Evolutionary conservation across 2,888 invertebrate genomes (phyloP).

Genomic region (Pheosia gnoma): DNA sequence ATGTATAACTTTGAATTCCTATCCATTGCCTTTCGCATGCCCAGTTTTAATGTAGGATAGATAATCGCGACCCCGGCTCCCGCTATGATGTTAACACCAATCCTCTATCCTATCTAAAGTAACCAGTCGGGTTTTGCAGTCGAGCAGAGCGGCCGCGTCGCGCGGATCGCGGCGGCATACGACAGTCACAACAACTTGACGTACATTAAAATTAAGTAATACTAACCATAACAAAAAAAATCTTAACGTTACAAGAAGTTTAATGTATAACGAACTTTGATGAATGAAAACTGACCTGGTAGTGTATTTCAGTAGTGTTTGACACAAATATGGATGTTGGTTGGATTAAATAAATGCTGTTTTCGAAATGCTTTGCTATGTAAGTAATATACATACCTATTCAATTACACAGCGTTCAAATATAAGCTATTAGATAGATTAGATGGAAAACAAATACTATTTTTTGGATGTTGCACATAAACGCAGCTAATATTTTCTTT

Average conservation of each 20-base stretch:
- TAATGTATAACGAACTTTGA: conserved; percentile 1
- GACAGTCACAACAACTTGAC: conserved; percentile 1
- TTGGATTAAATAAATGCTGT: conserved; percentile 47
- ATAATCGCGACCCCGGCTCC: conserved; percentile 10
- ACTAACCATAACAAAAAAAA: too few relatives aligned
- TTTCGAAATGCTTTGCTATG: conserved; percentile 76
- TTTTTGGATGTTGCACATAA: too few relatives aligned
- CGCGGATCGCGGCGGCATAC: conserved; percentile 16
- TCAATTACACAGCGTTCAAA: too few relatives aligned
- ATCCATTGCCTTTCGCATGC: conserved; percentile 8
- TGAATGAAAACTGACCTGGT: background rate
- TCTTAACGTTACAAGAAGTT: too few relatives aligned
- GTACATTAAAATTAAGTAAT: too few relatives aligned
- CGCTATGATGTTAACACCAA: conserved; percentile 20
- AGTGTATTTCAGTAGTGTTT: conserved; percentile 20
- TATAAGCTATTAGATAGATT: too few relatives aligned
- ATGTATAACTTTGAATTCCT: too few relatives aligned
- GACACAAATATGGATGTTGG: conserved; percentile 32
- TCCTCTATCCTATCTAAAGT: conserved; percentile 10
- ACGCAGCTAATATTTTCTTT: too few relatives aligned
- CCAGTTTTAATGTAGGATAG: conserved; percentile 26
- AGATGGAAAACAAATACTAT: too few relatives aligned
- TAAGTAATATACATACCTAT: conserved; percentile 47
- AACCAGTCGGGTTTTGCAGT: conserved; percentile 24
- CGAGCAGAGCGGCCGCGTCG: conserved; percentile 36